Conservation (phyloP, 1,140 invertebrate genomes). For the Chironomus striatipennis region DNA sequence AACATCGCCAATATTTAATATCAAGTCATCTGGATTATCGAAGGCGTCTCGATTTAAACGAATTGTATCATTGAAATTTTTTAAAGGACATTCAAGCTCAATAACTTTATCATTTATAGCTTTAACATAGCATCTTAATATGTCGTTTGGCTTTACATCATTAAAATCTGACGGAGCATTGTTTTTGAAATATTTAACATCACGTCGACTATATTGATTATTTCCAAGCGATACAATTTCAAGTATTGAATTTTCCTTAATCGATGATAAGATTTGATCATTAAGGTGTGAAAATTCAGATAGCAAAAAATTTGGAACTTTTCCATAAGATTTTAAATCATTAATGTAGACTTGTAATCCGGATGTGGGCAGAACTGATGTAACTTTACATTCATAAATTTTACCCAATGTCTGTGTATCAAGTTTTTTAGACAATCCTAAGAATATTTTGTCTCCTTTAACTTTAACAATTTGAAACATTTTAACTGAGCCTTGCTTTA, state of each 20-base stretch:
- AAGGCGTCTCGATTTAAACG: neutral
- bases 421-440: neutral
- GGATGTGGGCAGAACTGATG: neutral
- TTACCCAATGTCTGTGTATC: neutral
- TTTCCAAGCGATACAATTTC: neutral
- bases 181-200: neutral
- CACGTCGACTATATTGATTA: neutral
- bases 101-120: neutral
- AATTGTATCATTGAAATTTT: constrained; percentile 12
- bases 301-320: neutral
- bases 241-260: neutral
- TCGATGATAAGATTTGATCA: neutral
- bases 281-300: neutral
- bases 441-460: neutral
- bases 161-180: neutral
- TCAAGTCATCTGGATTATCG: neutral
- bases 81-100: neutral
- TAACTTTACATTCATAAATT: neutral
- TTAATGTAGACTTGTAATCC: neutral
- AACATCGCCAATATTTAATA: neutral
- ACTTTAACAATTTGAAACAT: neutral
- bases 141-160: neutral
- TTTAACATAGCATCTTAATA: neutral
- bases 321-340: constrained; percentile 5
- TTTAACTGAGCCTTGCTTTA: constrained; percentile 2